Evolutionary conservation across 2,888 invertebrate species (phyloP).

Genomic region (Hecatera dysodea): DNA sequence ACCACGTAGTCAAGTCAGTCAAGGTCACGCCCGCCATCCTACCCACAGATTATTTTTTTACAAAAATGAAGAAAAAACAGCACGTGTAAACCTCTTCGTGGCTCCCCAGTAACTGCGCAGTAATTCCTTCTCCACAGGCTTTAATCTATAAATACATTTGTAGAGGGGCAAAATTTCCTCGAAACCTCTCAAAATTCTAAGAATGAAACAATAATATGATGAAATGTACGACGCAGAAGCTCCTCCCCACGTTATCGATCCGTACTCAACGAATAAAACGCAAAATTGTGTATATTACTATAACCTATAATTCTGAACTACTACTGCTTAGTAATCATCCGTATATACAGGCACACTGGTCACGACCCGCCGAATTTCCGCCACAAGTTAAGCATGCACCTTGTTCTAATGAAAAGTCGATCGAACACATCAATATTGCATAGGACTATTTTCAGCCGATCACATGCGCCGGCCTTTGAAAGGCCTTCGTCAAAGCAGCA

Average conservation of each 20-base stretch:
- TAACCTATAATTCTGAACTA: not conserved
- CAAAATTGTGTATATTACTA: not conserved
- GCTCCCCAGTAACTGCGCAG: not conserved
- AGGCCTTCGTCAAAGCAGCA: not conserved
- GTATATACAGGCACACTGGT: not conserved
- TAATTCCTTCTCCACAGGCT: not conserved
- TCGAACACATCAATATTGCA: conserved; percentile 21
- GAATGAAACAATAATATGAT: not conserved
- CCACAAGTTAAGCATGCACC: not conserved
- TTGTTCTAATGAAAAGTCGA: not conserved
- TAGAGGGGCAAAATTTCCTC: not conserved
- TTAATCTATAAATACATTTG: conserved; percentile 4
- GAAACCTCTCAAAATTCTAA: not conserved
- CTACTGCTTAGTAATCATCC: not conserved
- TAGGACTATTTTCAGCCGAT: not conserved
- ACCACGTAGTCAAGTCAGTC: not conserved
- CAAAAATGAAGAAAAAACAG: not conserved
- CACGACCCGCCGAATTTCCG: not conserved
- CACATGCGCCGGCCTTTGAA: not conserved
- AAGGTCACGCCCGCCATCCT: not conserved
- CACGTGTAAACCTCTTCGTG: not conserved
- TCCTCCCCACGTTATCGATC: not conserved
- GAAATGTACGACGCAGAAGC: not conserved
- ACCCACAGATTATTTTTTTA: not conserved
- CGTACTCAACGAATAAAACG: not conserved